phyloP scores from a whole-genome alignment of 2,113 vertebrate genomes.

The Dascyllus trimaculatus region DNA sequence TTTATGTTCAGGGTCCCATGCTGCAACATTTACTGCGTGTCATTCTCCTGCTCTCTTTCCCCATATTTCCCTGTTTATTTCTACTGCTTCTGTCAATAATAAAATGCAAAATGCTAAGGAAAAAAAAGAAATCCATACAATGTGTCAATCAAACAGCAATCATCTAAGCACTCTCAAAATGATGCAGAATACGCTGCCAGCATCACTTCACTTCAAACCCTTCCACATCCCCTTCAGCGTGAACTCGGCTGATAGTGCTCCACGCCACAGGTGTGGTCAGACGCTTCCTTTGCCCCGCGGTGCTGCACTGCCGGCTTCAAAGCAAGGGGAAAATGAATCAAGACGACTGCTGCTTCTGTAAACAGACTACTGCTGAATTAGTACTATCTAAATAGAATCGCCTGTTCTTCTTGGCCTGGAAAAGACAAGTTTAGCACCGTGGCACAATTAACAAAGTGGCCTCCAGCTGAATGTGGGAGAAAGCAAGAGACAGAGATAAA shows the following conservation, averaged over 20 bases:
- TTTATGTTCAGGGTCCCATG: no score
- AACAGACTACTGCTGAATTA: constrained; percentile 45
- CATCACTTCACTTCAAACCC: constrained; percentile 18
- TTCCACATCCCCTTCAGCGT: constrained; percentile 3
- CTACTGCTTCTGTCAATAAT: no score
- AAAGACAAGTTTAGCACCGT: constrained; percentile 53
- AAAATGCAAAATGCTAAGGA: no score
- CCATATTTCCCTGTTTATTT: no score
- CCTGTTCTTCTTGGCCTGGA: constrained; percentile 49
- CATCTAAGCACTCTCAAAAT: constrained; percentile 7
- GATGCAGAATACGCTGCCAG: constrained; percentile 19
- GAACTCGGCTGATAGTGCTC: constrained; percentile 3
- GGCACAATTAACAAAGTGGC: constrained; percentile 61
- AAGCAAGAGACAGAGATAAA: constrained; percentile 35
- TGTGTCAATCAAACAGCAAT: background rate
- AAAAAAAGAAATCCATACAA: constrained; percentile 5
- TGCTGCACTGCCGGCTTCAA: constrained; percentile 36
- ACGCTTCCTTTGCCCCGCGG: constrained; percentile 2
- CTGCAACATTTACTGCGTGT: no score
- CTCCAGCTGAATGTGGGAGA: constrained; percentile 47
- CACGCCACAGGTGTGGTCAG: constrained; percentile 39
- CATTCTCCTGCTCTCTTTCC: no score
- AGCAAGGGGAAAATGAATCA: constrained; percentile 41
- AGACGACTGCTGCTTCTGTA: constrained; percentile 42
- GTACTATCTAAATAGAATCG: constrained; percentile 62